Evolutionary conservation across 2,888 invertebrate genomes (phyloP).

Genomic region (Rhagonycha fulva): DNA sequence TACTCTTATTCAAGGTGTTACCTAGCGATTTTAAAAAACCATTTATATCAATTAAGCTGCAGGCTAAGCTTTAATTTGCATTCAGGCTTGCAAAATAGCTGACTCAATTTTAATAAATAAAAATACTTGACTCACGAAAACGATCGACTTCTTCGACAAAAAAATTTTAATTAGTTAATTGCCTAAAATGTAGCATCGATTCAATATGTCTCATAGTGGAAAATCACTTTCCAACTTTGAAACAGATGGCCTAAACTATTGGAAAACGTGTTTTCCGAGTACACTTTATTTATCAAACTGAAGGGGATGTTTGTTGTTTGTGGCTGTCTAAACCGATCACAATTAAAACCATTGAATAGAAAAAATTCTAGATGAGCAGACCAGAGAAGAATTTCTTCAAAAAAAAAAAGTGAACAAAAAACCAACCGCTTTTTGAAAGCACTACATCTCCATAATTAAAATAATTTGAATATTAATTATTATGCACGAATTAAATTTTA

Average conservation of each 20-base stretch:
- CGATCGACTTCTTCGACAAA: neutral
- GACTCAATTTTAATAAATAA: neutral
- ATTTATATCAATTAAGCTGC: neutral
- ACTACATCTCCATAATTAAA: neutral
- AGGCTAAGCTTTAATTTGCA: neutral
- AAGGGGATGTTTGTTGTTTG: neutral
- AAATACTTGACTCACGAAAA: neutral
- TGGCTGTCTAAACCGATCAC: neutral
- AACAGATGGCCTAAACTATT: neutral
- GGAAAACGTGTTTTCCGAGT: neutral
- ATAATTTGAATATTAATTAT: neutral
- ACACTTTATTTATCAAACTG: neutral
- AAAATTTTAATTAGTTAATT: neutral
- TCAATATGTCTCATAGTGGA: neutral
- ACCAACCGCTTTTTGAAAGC: neutral
- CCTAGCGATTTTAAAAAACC: neutral
- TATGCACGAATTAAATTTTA: neutral
- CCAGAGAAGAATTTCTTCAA: neutral
- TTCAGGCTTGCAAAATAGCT: neutral
- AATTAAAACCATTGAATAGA: neutral
- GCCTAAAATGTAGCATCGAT: neutral
- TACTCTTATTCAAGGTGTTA: neutral
- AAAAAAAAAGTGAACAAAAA: neutral
- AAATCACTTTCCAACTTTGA: neutral
- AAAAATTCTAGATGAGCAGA: neutral